Base-by-base conservation (phyloP, 2,888 invertebrate genomes). In the Smittia aterrima region DNA sequence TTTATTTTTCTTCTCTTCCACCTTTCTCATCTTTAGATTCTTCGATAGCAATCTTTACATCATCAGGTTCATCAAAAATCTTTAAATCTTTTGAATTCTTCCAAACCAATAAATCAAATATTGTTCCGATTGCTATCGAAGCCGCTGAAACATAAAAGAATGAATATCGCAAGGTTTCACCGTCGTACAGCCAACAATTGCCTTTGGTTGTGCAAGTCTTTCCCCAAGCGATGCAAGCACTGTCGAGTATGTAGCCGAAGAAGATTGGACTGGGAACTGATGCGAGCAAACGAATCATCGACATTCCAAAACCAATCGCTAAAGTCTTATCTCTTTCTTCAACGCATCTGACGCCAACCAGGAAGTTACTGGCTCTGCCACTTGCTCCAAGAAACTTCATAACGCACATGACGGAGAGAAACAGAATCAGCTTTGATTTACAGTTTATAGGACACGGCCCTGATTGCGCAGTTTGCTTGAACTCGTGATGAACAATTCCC, bases 191-290 rank as follows among this genome's bases (percentile, higher is more conserved):
- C 89, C 88, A 89, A 79, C 89, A 89, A 78, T 88, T 88, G 74
- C 88, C 88, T 66, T 66, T 66, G 1, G 66, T 41, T 2, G 66
- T 40, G 18, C 75, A 75, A 20, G 71, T 66, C 54, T 71, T 75
- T 27, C 75, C 75, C 68, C 68, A 75, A n/a, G 70, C 70, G 0
- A 71, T 18, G 25, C 75, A 75, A 0, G 75, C 41, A 0, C 47
- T 54, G 81, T 89, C 88, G 77, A 90, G 85, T 75, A 90, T 86
- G 72, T 85, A 86, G 54, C 90, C 90, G 78, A 89, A 89, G n/a
- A 90, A 80, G 75, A 90, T 87, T 0, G 90, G 90, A 16, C 88
- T 87, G 1, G 90, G 90, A 75, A 89, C 87, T 78, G 89, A 87
- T 1, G 88, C 87, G 77, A 87, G 86, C 13, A 88, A 81, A 76